Percentiles rank a stretch among this genome's conserved stretches.
Conservation (phyloP, 2,113 vertebrate species). For the Trichechus manatus region DNA sequence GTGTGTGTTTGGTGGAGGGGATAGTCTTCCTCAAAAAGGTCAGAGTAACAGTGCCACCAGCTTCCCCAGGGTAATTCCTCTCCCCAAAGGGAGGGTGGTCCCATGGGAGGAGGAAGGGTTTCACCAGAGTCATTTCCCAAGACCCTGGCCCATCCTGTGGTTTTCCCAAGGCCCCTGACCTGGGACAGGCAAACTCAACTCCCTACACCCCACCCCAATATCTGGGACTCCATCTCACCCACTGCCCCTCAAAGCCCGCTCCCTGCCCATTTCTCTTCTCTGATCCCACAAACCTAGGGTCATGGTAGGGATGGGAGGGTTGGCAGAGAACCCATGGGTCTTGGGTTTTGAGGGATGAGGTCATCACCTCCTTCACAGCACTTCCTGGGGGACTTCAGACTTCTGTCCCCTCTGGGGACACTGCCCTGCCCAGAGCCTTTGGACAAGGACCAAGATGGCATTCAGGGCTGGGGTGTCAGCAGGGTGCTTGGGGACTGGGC, state of each 20-base stretch:
- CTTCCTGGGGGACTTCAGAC: background rate
- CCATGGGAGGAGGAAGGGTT: too few relatives aligned
- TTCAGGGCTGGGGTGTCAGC: background rate
- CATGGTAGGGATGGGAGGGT: too few relatives aligned
- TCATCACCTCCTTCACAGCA: background rate
- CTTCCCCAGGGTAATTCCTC: background rate
- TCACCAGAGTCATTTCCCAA: background rate
- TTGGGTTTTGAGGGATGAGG: background rate
- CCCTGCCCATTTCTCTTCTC: background rate
- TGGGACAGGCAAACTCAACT: background rate
- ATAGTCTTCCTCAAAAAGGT: background rate
- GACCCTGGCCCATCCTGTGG: background rate
- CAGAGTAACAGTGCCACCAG: background rate
- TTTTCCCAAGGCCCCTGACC: background rate
- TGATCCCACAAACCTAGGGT: background rate
- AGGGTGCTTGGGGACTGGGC: background rate
- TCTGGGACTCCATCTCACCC: background rate
- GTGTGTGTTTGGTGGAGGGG: background rate
- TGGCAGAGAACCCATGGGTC: background rate
- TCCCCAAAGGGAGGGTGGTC: too few relatives aligned
- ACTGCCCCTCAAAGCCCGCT: background rate
- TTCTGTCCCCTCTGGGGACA: background rate
- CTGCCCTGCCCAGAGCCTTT: constrained; percentile 8
- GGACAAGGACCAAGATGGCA: background rate
- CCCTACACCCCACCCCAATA: background rate